These are phyloP conservation scores for Troglohyphantes excavatus DNA, from an alignment of 2,888 invertebrate species.

Conservation along the genomic window DNA sequence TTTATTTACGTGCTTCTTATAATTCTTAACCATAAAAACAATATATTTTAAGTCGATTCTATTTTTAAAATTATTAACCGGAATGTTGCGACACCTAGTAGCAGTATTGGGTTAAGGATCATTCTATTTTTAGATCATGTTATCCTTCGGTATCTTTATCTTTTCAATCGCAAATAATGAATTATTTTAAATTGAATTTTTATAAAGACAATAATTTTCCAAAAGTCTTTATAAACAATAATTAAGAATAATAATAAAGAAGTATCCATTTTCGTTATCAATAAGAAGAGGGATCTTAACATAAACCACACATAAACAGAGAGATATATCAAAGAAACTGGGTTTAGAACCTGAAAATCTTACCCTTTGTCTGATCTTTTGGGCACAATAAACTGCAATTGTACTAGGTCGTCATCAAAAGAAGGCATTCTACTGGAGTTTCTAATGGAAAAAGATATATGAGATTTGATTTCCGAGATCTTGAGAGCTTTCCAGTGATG, in stretches of 20 bases:
- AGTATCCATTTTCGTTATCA: neutral
- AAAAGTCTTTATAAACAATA: neutral
- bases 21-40: too few relatives aligned
- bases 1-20: too few relatives aligned
- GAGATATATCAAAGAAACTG: neutral
- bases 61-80: neutral
- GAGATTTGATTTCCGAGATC: conserved; percentile 23
- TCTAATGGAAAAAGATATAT: conserved; percentile 1
- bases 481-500: conserved; percentile 32
- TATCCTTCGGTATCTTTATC: neutral
- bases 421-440: conserved; percentile 72
- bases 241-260: neutral
- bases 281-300: neutral
- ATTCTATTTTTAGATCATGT: conserved; percentile 40
- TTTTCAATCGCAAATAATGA: neutral
- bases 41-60: neutral
- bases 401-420: conserved; percentile 73
- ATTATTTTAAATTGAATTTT: neutral
- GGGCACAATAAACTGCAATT: conserved; percentile 69
- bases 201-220: neutral
- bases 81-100: conserved; percentile 7
- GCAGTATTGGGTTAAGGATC: neutral
- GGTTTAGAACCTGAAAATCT: neutral
- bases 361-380: conserved; percentile 65
- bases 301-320: neutral